phyloP scores from a whole-genome alignment of 1,140 invertebrate species.

The Drosophila ohnishii region DNA sequence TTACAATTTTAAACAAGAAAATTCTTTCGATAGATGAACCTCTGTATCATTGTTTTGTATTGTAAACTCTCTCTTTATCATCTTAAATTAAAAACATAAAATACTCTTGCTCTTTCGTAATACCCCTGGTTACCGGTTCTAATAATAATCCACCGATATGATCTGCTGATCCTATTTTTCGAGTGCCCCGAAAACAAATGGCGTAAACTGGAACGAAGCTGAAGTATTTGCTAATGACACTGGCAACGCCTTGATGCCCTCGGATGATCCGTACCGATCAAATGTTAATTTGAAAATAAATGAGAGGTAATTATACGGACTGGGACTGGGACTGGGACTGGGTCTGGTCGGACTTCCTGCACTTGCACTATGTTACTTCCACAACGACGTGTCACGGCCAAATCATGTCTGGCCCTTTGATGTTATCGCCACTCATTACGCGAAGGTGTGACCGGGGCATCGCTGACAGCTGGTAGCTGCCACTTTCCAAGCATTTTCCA shows the following conservation, averaged over 20 bases:
- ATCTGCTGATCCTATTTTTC: conserved; percentile 3
- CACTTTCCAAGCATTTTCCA: conserved; percentile 24
- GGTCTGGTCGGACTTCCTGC: conserved; percentile 7
- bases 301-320: conserved; percentile 76
- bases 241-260: conserved; percentile 22
- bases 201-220: conserved; percentile 37
- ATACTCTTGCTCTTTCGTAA: background rate
- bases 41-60: too few relatives aligned
- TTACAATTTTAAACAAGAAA: too few relatives aligned
- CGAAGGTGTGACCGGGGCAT: conserved; percentile 54
- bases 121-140: background rate
- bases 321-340: background rate
- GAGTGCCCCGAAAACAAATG: conserved; percentile 45
- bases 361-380: conserved; percentile 21
- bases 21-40: too few relatives aligned
- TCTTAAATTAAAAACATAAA: background rate
- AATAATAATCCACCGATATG: conserved; percentile 7
- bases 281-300: conserved; percentile 82
- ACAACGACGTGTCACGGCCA: conserved; percentile 45
- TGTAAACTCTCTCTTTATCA: too few relatives aligned
- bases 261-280: conserved; percentile 50
- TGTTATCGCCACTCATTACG: conserved; percentile 75
- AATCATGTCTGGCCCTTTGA: conserved; percentile 82
- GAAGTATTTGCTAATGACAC: conserved; percentile 38
- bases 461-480: conserved; percentile 77